Evolutionary conservation across 2,888 invertebrate genomes (phyloP).

Genomic region (Drosophila glabriapex): DNA sequence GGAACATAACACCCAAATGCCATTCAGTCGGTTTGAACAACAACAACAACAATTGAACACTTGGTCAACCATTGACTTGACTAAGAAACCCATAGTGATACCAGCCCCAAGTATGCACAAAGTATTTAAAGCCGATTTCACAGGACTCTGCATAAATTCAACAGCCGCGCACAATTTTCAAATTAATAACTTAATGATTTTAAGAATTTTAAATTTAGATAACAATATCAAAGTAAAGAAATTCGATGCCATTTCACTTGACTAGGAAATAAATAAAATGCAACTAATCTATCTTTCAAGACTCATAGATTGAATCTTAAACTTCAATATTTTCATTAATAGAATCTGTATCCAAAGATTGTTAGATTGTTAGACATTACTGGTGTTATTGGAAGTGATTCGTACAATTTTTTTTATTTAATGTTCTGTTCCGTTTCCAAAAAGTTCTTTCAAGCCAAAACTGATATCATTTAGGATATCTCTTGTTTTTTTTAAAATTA

Average conservation of each 20-base stretch:
- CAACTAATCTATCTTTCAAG: neutral
- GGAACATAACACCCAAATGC: conserved; percentile 4
- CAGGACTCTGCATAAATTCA: conserved; percentile 3
- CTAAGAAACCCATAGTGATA: conserved; percentile 4
- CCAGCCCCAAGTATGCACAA: conserved; percentile 7
- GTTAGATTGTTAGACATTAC: neutral
- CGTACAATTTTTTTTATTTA: neutral
- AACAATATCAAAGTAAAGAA: neutral
- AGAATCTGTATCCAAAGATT: neutral
- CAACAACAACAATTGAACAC: conserved; percentile 33
- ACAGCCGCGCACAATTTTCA: conserved; percentile 1
- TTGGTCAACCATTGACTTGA: conserved; percentile 39
- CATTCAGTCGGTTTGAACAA: conserved; percentile 10
- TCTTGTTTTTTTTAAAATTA: neutral
- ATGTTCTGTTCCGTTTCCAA: neutral
- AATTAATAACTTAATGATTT: conserved; percentile 19
- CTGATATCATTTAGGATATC: neutral
- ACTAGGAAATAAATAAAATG: neutral
- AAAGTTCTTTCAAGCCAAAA: neutral
- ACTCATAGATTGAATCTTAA: neutral
- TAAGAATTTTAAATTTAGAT: neutral
- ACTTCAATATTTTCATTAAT: neutral
- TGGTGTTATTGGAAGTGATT: no score
- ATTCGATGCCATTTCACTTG: neutral
- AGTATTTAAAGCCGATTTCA: conserved; percentile 18